Evolutionary conservation across 2,113 vertebrate genomes (phyloP).

Genomic region (Fregata magnificens): DNA sequence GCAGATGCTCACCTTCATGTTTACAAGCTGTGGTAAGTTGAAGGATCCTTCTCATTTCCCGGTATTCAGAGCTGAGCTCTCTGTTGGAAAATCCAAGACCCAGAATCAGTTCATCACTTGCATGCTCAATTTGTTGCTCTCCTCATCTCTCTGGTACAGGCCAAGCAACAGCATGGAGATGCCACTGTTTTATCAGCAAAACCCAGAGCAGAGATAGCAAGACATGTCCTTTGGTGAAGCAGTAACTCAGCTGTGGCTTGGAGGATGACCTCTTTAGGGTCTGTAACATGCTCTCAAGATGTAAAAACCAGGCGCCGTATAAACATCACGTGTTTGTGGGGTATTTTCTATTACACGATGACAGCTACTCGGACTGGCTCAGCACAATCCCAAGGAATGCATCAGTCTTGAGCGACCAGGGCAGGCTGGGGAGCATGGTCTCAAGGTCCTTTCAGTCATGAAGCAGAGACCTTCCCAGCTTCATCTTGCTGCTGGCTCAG

Average conservation of each 20-base stretch:
- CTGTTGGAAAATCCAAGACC: neutral
- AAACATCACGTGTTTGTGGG: rapidly evolving
- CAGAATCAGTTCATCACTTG: neutral
- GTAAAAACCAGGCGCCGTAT: neutral
- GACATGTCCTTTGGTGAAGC: neutral
- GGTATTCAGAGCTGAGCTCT: neutral
- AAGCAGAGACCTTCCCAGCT: neutral
- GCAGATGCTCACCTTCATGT: neutral
- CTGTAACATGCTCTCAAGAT: neutral
- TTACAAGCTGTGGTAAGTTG: neutral
- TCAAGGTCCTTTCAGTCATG: neutral
- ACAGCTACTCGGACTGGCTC: neutral
- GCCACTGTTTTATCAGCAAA: neutral
- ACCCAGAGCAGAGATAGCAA: neutral
- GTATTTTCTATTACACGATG: neutral
- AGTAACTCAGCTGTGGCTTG: neutral
- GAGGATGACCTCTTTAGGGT: neutral
- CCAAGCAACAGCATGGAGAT: neutral
- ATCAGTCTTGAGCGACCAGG: neutral
- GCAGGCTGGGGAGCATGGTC: neutral
- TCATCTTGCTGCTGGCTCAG: neutral
- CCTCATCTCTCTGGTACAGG: neutral
- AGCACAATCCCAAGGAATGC: neutral
- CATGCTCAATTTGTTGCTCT: neutral
- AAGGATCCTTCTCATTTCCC: neutral